A percentile compares a stretch with the other conserved stretches of the same genome.
Evolutionary conservation across 2,888 invertebrate species (phyloP).

Genomic region (Eumacrocentrus americanus): DNA sequence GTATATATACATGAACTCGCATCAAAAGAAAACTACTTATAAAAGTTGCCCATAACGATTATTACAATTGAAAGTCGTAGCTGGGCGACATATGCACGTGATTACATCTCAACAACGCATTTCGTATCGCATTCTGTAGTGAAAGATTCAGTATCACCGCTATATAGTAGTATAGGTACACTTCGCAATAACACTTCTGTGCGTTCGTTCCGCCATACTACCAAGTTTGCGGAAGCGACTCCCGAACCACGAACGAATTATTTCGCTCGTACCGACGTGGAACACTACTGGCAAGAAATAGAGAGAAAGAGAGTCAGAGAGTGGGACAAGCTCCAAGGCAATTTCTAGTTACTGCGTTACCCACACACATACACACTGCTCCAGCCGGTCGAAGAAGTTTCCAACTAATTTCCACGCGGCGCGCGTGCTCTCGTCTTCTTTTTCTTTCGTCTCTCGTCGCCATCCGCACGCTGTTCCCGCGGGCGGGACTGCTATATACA

Average conservation of each 20-base stretch:
- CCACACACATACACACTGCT: neutral
- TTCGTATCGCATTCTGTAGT: neutral
- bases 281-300: neutral
- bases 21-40: too few relatives aligned
- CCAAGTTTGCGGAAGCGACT: neutral
- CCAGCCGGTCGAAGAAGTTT: constrained; percentile 29
- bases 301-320: constrained; percentile 14
- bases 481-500: constrained; percentile 19
- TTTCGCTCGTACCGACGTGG: constrained; percentile 1
- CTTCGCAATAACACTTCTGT: constrained; percentile 7
- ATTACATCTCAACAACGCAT: neutral
- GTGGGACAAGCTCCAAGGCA: constrained; percentile 24
- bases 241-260: constrained; percentile 1
- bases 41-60: too few relatives aligned
- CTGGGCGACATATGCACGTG: neutral
- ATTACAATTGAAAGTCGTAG: neutral
- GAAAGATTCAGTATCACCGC: neutral
- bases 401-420: constrained; percentile 38
- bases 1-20: neutral
- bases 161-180: neutral
- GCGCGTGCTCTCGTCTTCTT: constrained; percentile 24
- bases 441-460: constrained; percentile 6
- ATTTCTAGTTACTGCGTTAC: constrained; percentile 15
- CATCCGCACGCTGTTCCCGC: constrained; percentile 14
- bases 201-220: neutral